Evolutionary conservation across 2,113 vertebrate species (phyloP).

Genomic region (Perognathus longimembris): DNA sequence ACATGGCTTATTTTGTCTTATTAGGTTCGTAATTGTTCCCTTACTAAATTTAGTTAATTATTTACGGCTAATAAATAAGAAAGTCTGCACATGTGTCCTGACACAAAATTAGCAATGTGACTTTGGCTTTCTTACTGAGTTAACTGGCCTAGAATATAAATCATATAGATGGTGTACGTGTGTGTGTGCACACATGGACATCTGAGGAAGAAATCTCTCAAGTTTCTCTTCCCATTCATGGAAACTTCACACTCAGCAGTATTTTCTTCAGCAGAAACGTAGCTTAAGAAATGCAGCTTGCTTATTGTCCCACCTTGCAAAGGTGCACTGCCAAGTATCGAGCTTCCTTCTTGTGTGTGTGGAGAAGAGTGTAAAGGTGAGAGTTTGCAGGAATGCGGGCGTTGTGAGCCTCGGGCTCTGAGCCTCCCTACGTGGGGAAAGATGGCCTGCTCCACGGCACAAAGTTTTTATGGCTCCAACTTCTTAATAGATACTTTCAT

Average conservation of each 20-base stretch:
- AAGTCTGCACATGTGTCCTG: not conserved
- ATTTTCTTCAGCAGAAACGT: not conserved
- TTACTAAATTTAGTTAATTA: not conserved
- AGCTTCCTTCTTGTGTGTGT: rapidly evolving
- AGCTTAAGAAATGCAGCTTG: too few relatives aligned
- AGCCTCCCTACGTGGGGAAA: not conserved
- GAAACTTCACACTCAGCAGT: too few relatives aligned
- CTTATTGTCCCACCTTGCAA: too few relatives aligned
- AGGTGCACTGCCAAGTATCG: not conserved
- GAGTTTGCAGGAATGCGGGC: not conserved
- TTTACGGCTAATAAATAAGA: not conserved
- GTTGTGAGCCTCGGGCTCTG: not conserved
- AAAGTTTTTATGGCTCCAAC: constrained; percentile 37
- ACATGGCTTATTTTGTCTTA: too few relatives aligned
- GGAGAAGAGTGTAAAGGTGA: not conserved
- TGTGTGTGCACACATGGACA: too few relatives aligned
- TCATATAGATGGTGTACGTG: not conserved
- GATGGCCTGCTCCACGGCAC: not conserved
- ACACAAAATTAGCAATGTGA: too few relatives aligned
- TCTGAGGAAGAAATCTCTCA: too few relatives aligned
- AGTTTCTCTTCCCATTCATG: not conserved
- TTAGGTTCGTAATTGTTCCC: not conserved
- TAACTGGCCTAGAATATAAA: not conserved
- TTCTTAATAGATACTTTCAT: constrained; percentile 63
- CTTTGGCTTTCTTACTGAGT: too few relatives aligned